Base-by-base conservation (phyloP, 2,113 vertebrate genomes). In the Rissa tridactyla region DNA sequence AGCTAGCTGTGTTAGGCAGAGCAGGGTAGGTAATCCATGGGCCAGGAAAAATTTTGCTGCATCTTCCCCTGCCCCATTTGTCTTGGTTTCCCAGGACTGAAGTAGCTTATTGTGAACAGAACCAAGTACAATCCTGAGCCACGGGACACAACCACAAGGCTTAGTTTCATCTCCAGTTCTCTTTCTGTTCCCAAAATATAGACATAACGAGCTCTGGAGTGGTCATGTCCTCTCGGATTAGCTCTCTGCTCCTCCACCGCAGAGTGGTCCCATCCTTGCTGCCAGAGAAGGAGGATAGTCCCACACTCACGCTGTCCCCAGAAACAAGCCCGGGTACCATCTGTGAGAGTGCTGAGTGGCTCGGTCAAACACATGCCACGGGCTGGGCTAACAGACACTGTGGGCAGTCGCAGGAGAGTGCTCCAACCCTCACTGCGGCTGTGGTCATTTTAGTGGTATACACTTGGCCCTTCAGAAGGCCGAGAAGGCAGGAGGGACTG, bases 191-290 rank as follows among this genome's bases (percentile, higher is more conserved):
- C 40, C 19, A 30, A 76, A 81, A 52, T 42, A 44, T 10, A 69
- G 64, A 27, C 40, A 22, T 69, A 69, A 80, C 29, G 9, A 80
- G 40, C 49, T 80, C 34, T 65, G 58, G 46, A 68, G 23, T 3
- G 5, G 44, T 47, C 46, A n/a, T 0, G 0, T 46, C 18, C 1
- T 1, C 19, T 17, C 29, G 52, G 5, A 7, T 73, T 73, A 29
- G 21, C 30, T 66, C 44, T 80, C 55, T 70, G 51, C 5, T 27
- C 18, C 34, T 61, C 40, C 11, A 30, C 10, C 47, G 12, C 9
- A 66, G 38, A 22, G 30, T 10, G 10, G 29, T 78, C 10, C 14
- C 20, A 42, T 42, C 17, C 30, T 22, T 57, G 46, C 32, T 78
- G 46, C 27, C 25, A 12, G 22, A n/a, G 38, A 80, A 6, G 6